Evolutionary conservation across 35 echinoderm and acorn worm genomes (phyloP), one percentile per base, ranked within the genome.

Genomic region (Anneissia japonica): DNA sequence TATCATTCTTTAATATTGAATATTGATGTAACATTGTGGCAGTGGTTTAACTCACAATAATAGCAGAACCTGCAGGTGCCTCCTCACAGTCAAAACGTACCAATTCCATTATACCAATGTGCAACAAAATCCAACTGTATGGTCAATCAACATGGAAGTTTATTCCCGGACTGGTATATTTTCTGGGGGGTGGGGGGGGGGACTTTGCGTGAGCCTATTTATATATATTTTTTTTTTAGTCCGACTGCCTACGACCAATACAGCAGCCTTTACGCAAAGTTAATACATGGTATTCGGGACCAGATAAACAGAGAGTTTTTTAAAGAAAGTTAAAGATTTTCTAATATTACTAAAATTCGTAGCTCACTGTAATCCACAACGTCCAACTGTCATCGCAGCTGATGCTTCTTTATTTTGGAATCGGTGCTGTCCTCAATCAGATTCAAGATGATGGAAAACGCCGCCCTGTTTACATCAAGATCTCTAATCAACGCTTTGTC

Each of bases 141-240:
- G 87, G 79, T 83, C 23, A 89, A 89, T 43, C 86, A 88, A 28
- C 32, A 83, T 3, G 79, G 87, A 35, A 94, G 36, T 90, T 94
- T 29, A 31, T 90, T 16, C 92, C 88, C 11, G 55, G 55, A 45
- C 21, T 86, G 23, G 74, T n/a, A n/a, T n/a, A n/a, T n/a, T n/a
- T n/a, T n/a, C n/a, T n/a, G n/a, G n/a, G n/a, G n/a, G n/a, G n/a
- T n/a, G n/a, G n/a, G n/a, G n/a, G n/a, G n/a, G n/a, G n/a, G n/a
- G n/a, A n/a, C n/a, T n/a, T n/a, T n/a, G n/a, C n/a, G n/a, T n/a
- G n/a, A n/a, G n/a, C n/a, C n/a, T n/a, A n/a, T n/a, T n/a, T n/a
- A n/a, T n/a, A n/a, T n/a, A n/a, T n/a, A n/a, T n/a, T n/a, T n/a
- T n/a, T n/a, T n/a, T n/a, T n/a, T n/a, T n/a, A n/a, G n/a, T n/a